phyloP scores from a whole-genome alignment of 2,797 vertebrate genomes.

The Stomatorhinus walkeri region DNA sequence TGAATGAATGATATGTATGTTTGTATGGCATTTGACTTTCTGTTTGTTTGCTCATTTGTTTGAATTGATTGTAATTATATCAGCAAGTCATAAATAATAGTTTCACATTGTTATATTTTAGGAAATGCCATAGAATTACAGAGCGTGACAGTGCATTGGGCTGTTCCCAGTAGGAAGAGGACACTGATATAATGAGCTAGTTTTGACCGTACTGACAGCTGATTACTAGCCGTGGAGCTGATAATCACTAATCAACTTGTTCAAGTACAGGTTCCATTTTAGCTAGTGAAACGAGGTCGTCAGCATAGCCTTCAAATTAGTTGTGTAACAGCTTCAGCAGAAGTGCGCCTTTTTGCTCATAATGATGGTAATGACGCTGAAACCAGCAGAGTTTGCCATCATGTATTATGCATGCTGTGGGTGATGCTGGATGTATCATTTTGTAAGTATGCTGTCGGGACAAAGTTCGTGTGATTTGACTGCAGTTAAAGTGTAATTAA shows the following conservation, averaged over 20 bases:
- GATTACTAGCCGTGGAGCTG: neutral
- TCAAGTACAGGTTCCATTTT: neutral
- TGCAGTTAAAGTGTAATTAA: constrained; percentile 58
- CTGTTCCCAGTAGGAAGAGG: neutral
- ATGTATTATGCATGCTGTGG: constrained; percentile 26
- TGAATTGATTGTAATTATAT: neutral
- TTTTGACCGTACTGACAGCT: neutral
- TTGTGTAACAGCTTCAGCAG: neutral
- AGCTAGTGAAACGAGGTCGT: neutral
- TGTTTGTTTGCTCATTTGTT: neutral
- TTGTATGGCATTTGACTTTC: neutral
- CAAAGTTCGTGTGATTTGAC: constrained; percentile 53
- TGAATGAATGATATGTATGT: neutral
- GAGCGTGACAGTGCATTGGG: neutral
- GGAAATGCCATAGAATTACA: neutral
- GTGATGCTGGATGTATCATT: constrained; percentile 30
- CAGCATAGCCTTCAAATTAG: neutral
- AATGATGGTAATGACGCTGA: constrained; percentile 30
- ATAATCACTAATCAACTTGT: neutral
- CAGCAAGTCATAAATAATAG: neutral
- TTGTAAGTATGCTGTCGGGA: constrained; percentile 40
- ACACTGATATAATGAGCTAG: neutral
- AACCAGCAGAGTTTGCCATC: constrained; percentile 23
- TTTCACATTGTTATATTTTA: neutral
- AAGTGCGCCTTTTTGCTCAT: constrained; percentile 28